Percentiles rank a stretch among this genome's conserved stretches.
phyloP scores from a whole-genome alignment of 2,888 invertebrate species.

The Cheilosia vulpina region DNA sequence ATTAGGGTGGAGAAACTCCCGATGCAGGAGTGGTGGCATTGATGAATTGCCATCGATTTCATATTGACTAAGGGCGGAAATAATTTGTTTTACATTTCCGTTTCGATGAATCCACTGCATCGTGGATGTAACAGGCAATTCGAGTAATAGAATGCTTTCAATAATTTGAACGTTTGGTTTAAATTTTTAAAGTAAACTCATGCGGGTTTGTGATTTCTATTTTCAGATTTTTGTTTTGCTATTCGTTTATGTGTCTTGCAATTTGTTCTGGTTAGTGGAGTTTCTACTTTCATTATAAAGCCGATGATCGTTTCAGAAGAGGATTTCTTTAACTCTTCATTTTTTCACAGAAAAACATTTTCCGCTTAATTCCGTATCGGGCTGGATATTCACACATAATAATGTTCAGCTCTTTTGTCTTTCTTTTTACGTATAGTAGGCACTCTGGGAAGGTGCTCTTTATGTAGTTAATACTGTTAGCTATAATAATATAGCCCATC shows the following conservation, averaged over 20 bases:
- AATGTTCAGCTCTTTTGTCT: too few species aligned
- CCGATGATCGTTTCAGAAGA: too few species aligned
- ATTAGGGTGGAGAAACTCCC: constrained; percentile 28
- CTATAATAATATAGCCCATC: too few species aligned
- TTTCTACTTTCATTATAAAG: too few species aligned
- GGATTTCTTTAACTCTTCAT: too few species aligned
- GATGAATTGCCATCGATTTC: constrained; percentile 60
- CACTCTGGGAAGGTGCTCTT: too few species aligned
- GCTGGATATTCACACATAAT: too few species aligned
- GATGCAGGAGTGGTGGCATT: constrained; percentile 35
- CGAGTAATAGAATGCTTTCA: constrained; percentile 14
- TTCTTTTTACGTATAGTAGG: too few species aligned
- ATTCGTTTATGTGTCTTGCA: background rate
- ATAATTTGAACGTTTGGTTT: background rate
- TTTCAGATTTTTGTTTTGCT: background rate
- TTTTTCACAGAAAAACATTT: too few species aligned
- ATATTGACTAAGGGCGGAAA: constrained; percentile 61
- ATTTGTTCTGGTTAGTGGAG: too few species aligned
- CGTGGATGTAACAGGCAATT: background rate
- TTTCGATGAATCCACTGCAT: constrained; percentile 44
- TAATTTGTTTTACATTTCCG: constrained; percentile 71
- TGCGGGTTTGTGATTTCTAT: background rate
- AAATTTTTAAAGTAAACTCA: background rate
- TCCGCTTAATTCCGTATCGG: too few species aligned
- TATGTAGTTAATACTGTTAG: too few species aligned